phyloP scores from a whole-genome alignment of 1,140 invertebrate genomes.

The Parasteatoda tepidariorum region DNA sequence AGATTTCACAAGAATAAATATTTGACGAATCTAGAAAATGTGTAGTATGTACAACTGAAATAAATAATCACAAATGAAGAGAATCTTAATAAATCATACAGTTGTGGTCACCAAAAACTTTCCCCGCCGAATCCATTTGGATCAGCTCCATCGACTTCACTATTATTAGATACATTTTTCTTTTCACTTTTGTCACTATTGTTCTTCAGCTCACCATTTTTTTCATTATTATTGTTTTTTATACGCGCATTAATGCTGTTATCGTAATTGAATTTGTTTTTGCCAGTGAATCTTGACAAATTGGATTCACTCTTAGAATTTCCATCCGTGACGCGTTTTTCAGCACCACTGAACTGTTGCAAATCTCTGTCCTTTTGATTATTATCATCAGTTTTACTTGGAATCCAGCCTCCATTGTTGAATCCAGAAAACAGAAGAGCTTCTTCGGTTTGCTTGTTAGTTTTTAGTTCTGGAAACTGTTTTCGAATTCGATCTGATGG shows the following conservation, averaged over 20 bases:
- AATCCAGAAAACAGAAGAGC: slow-evolving; percentile 2
- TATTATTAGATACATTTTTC: not conserved
- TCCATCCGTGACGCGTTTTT: not conserved
- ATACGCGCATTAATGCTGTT: not conserved
- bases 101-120: slow-evolving; percentile 30
- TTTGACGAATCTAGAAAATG: no score
- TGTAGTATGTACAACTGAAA: no score
- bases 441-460: not conserved
- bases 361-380: not conserved
- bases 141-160: slow-evolving; percentile 39
- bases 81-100: no score
- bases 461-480: not conserved
- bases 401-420: slow-evolving; percentile 3
- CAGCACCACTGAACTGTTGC: not conserved
- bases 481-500: not conserved
- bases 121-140: slow-evolving; percentile 36
- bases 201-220: not conserved
- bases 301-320: not conserved
- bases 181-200: not conserved
- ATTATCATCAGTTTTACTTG: not conserved
- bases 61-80: no score
- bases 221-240: not conserved
- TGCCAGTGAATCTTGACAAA: not conserved
- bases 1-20: no score
- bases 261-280: no score